Conservation (phyloP, 2,888 invertebrate genomes). For the Allygus modestus region DNA sequence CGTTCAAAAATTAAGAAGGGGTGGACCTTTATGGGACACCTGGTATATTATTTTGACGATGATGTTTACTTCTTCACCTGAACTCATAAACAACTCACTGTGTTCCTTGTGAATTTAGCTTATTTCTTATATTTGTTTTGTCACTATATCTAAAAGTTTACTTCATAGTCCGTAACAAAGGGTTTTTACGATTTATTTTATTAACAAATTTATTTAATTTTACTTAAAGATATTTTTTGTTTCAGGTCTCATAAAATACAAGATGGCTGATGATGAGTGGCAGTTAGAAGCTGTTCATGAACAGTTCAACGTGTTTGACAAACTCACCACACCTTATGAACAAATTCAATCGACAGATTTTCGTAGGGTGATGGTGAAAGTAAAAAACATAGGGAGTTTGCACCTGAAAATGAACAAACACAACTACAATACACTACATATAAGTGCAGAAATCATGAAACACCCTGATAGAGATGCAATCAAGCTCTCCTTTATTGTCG, state of each 20-base stretch:
- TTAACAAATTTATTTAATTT: no score
- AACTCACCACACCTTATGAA: neutral
- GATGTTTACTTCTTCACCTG: no score
- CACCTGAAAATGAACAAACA: neutral
- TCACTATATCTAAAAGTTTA: no score
- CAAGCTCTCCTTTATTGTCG: constrained; percentile 24
- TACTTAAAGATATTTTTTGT: neutral
- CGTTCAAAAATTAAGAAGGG: no score
- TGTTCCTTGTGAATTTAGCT: no score
- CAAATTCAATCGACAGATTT: neutral
- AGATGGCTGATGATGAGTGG: constrained; percentile 24
- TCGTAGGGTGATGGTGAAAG: neutral
- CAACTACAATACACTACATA: neutral
- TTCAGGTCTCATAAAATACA: neutral
- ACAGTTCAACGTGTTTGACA: constrained; percentile 12
- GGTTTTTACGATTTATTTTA: no score
- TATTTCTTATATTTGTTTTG: no score
- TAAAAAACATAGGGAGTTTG: neutral
- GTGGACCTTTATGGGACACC: no score
- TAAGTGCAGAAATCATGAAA: neutral
- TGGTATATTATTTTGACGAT: no score
- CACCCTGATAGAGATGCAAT: neutral
- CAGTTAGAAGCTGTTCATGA: constrained; percentile 20
- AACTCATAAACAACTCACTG: no score
- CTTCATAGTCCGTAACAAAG: no score